Base-by-base conservation (phyloP, 2,797 vertebrate species). In the Cyclopterus lumpus region DNA sequence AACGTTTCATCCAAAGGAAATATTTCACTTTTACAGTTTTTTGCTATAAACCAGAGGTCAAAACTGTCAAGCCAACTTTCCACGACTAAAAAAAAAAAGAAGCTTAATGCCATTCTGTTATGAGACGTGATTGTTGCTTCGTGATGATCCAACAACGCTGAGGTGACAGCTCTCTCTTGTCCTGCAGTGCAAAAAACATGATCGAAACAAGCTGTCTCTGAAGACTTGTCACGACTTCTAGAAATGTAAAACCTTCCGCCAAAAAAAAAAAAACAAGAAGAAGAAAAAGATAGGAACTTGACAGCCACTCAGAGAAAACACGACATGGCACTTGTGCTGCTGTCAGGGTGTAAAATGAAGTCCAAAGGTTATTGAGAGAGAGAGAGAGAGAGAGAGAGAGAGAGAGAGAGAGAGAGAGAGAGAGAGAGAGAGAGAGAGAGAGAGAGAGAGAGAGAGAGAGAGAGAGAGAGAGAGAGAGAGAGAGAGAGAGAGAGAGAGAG, bases 351-450 rank as follows among this genome's bases (percentile, higher is more conserved):
- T 58, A 67, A 80, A 14, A 79, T 69, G 40, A 83, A 83, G 90
- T 92, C 91, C 92, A 92, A 92, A 91, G 90, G 92, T 91, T 90
- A 44, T 48, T 46, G 55, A 73, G 80, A 77, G 61, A 34, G 12
- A 69, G 73, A 80, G 61, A 42, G 24, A 69, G 73, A 80, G 58
- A 42, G 24, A 69, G 73, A 80, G 61, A 42, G 24, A 69, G 71
- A 80, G 61, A 42, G 24, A 69, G 73, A 80, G 61, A 42, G 12
- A 67, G 73, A 80, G 61, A 42, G 24, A 69, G 59, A 73, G 80
- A 77, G 61, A 42, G 24, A 69, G 73, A 80, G 59, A 73, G 80
- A 77, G 61, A 42, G 24, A 69, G 73, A 80, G 12, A 69, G 73
- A 80, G 61, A 42, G 24, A 69, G 73, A 80, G 58, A 42, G 24